Evolutionary conservation across 2,888 invertebrate genomes (phyloP), one percentile per base, ranked within the genome.

Genomic region (Tetragonisca angustula): DNA sequence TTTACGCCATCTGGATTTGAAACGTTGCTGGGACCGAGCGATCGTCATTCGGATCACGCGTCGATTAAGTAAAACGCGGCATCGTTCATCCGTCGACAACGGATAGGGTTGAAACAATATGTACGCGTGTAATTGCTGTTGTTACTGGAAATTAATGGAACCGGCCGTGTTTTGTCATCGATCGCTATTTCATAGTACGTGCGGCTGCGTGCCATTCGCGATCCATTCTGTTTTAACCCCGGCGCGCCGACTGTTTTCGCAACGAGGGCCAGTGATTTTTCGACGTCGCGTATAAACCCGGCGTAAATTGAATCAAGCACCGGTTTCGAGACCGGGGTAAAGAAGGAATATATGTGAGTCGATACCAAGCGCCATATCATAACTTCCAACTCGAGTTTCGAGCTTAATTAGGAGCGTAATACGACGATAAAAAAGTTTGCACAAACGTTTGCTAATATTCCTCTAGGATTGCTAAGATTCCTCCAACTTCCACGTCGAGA

Each of bases 111-210:
- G 2, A 15, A 76, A 64, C 64, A 24, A 64, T 64, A 43, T 15
- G 80, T 19, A 77, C 71, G n/a, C 59, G 77, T 59, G 71, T 81
- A 81, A 81, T 78, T 68, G 72, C 32, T 2, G 59, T 65, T 70
- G 72, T 72, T 72, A 62, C n/a, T 43, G 52, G 24, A 74, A 75
- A 80, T 82, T 70, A 75, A 65, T 71, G 24, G 70, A 32, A 59
- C 21, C 49, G 59, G 32, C 32, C 61, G 54, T 36, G 61, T 32
- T 72, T 68, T 43, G 52, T 19, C 36, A 24, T 17, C 17, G 27
- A 13, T 13, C 15, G 21, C 15, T 27, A 61, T 21, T 70, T 43
- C 27, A 5, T 32, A 62, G 21, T 21, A 24, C 61, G 61, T 24
- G 61, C 17, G 17, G 61, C 24, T 32, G 21, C n/a, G 9, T 24